phyloP scores from a whole-genome alignment of 2,113 vertebrate genomes.

The Isurus oxyrinchus region DNA sequence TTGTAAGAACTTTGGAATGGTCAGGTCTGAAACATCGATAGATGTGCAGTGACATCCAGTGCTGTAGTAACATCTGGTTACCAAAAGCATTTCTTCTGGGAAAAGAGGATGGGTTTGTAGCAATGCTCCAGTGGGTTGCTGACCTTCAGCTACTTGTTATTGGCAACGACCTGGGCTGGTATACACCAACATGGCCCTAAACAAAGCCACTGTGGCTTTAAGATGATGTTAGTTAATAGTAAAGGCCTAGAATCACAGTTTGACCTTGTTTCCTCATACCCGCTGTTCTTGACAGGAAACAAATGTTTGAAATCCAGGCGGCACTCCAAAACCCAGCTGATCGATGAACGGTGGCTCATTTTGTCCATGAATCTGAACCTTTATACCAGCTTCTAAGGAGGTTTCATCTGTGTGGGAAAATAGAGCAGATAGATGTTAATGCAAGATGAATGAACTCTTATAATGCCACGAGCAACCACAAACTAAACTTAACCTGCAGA shows the following conservation, averaged over 20 bases:
- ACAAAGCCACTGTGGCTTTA: background rate
- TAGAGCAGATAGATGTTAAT: background rate
- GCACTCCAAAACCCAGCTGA: slow-evolving; percentile 95
- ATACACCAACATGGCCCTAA: background rate
- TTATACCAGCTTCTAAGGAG: slow-evolving; percentile 95
- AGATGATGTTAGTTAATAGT: background rate
- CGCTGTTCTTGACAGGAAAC: slow-evolving; percentile 97
- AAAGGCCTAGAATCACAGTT: background rate
- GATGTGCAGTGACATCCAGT: background rate
- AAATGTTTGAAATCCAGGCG: slow-evolving; percentile 96
- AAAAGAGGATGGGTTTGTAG: background rate
- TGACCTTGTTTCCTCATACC: slow-evolving; percentile 54
- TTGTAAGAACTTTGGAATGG: background rate
- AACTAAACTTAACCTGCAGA: background rate
- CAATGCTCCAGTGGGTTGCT: background rate
- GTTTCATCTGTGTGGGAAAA: slow-evolving; percentile 75
- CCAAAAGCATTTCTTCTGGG: background rate
- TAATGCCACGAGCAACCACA: background rate
- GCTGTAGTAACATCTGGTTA: background rate
- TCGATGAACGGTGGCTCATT: slow-evolving; percentile 94
- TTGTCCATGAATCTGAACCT: slow-evolving; percentile 97
- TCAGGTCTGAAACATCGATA: background rate
- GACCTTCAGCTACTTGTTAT: background rate
- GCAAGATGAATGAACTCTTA: background rate
- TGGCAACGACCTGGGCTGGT: background rate